Evolutionary conservation across 2,888 invertebrate genomes (phyloP), one percentile per base, ranked within the genome.

Genomic region (Agrilus cyanescens): DNA sequence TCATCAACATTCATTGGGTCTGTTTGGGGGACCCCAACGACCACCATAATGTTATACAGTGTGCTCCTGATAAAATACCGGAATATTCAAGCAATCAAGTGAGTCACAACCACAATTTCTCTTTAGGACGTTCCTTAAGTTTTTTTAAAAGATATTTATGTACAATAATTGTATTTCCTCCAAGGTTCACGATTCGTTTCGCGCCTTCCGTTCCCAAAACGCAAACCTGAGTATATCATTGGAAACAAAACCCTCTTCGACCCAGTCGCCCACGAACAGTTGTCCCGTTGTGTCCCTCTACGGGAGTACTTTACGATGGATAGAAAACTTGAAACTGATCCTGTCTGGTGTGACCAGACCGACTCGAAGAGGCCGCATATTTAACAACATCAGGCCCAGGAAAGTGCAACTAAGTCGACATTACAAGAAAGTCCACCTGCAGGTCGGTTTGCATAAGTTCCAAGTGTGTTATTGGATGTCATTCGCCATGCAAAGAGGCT

Each of bases 401-500:
- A 94, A 94, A 63, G 84, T 85, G 48, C 95, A 94, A 54, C 74
- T 98, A 4, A 93, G 93, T 52, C 75, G 97, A 0, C 97, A 97
- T 65, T 93, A 87, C 61, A 81, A 86, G 52, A 85, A 85, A 56
- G 80, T 95, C 29, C 80, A 90, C 60, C 69, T 95, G 4, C 82
- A 87, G 5, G 75, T 96, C 56, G 87, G 86, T 1, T 70, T 96
- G 40, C 94, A 95, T 57, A 82, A 86, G 53, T 76, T 86, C 50
- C 85, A 85, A 69, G 81, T 93, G 7, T 85, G 83, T 61, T 97
- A 97, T 69, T 97, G 96, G 97, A 94, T 96, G 77, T 96, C 96
- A 0, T 95, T 91, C 54, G 89, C 94, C 0, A 83, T 89, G 74
- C 93, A 94, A 61, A 80, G 89, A 47, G 96, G 96, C 2, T 84